Conservation (phyloP, 2,113 vertebrate species). For the Tylochromis polylepis region DNA sequence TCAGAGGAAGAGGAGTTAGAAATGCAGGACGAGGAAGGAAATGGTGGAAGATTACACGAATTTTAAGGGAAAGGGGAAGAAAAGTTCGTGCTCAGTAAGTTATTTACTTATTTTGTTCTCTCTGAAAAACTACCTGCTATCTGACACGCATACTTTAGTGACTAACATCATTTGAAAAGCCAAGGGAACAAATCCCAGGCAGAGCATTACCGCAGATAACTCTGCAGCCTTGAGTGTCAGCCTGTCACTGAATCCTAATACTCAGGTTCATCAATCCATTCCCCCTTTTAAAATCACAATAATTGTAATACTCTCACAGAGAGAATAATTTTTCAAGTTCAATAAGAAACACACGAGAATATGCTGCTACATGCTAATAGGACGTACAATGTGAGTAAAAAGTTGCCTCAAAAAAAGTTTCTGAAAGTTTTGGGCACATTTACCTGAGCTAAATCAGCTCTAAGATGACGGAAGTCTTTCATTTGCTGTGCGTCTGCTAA, state of each 20-base stretch:
- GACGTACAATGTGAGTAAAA: not conserved
- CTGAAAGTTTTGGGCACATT: not conserved
- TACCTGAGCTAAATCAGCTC: not conserved
- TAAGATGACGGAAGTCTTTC: rapidly evolving
- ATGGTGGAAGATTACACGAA: not conserved
- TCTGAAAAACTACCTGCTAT: not conserved
- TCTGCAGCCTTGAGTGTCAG: not conserved
- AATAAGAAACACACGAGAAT: not conserved
- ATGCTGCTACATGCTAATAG: rapidly evolving
- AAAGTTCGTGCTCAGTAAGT: not conserved
- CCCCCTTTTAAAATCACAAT: not conserved
- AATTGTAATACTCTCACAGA: not conserved
- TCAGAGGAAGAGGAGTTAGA: not conserved
- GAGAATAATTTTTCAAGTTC: not conserved
- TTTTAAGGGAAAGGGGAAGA: not conserved
- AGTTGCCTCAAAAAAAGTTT: not conserved
- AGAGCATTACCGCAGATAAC: not conserved
- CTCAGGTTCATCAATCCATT: not conserved
- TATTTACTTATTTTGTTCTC: not conserved
- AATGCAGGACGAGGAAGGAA: not conserved
- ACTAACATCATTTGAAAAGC: not conserved
- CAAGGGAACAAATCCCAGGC: not conserved
- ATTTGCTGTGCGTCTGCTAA: rapidly evolving
- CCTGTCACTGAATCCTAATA: not conserved
- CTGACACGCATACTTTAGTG: not conserved